Base-by-base conservation (phyloP, 2,888 invertebrate species). In the Hedychridium roseum region DNA sequence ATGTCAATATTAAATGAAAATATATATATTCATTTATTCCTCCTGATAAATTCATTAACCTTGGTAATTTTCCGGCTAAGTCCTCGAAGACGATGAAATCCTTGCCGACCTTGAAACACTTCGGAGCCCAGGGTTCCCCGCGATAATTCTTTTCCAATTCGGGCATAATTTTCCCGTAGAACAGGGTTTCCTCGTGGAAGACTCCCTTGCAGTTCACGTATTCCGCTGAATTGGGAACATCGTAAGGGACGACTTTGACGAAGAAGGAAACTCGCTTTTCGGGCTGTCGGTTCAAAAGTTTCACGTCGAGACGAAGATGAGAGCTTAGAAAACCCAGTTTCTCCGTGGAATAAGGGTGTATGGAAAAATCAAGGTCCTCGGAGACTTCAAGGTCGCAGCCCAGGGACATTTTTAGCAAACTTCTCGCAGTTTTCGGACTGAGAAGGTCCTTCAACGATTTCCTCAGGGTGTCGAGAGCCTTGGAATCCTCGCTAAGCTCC, bases 181-280 rank as follows among this genome's bases (percentile, higher is more conserved):
- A 80, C 0, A 59, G 57, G 2, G 79, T 75, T 65, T 85, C 85
- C 31, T 84, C 82, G 16, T 75, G 69, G 51, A 83, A 83, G 0
- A 82, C 80, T 0, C 81, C 81, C 46, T 80, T 77, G 16, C 79
- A 70, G 31, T 79, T 73, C 1, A 84, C 58, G 54, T 83, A 83
- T 6, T 79, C 80, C 59, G 82, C 82, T 63, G 82, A 83, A 7
- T 76, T 68, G 0, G 67, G 66, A 36, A 84, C 79, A 9, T 80
- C 80, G 45, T 76, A 76, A 0, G 88, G 87, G 41, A 86, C 74
- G 4, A 82, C 80, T 71, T 88, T 88, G 0, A 86, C 76, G 63
- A 88, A 88, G 50, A 85, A 83, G 69, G 1, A 79, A 28, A 0
- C 17, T 51, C 11, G 62, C 38, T 0, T 43, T 48, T 1, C 32